These are phyloP conservation scores for Tapera naevia DNA, from an alignment of 2,797 vertebrate species.

Conservation along the genomic window DNA sequence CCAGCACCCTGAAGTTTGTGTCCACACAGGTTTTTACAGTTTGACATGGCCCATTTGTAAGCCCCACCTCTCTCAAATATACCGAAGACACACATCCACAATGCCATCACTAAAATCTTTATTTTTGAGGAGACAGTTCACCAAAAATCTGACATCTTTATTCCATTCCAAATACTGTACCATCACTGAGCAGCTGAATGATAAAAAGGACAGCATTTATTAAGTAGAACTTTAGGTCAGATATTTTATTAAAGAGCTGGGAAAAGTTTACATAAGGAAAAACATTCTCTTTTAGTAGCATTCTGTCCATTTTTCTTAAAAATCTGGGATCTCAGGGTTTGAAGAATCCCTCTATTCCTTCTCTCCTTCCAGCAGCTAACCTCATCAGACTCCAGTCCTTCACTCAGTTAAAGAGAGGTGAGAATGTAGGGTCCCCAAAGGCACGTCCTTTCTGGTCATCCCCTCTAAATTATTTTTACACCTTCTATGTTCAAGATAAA, in stretches of 20 bases:
- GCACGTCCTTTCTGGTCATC: not conserved
- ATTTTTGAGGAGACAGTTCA: not conserved
- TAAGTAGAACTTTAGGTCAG: not conserved
- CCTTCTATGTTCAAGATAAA: not conserved
- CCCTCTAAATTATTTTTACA: not conserved
- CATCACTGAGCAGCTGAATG: not conserved
- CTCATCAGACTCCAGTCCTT: not conserved
- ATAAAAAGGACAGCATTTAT: not conserved
- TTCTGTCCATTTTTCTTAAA: not conserved
- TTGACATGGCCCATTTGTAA: not conserved
- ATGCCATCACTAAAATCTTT: not conserved
- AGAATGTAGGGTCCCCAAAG: not conserved
- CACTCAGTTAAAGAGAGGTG: not conserved
- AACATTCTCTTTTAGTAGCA: not conserved
- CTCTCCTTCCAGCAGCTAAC: not conserved
- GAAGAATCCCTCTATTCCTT: not conserved
- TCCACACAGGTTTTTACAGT: not conserved
- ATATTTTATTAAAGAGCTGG: not conserved
- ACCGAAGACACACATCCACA: not conserved
- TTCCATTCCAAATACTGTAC: not conserved
- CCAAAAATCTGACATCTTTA: not conserved
- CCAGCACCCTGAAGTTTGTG: not conserved
- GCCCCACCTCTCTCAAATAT: not conserved
- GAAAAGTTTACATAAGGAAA: not conserved
- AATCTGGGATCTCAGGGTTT: not conserved